Percentiles rank a stretch among this genome's conserved stretches.
Conservation (phyloP, 2,888 invertebrate genomes). For the Andrena marginata region DNA sequence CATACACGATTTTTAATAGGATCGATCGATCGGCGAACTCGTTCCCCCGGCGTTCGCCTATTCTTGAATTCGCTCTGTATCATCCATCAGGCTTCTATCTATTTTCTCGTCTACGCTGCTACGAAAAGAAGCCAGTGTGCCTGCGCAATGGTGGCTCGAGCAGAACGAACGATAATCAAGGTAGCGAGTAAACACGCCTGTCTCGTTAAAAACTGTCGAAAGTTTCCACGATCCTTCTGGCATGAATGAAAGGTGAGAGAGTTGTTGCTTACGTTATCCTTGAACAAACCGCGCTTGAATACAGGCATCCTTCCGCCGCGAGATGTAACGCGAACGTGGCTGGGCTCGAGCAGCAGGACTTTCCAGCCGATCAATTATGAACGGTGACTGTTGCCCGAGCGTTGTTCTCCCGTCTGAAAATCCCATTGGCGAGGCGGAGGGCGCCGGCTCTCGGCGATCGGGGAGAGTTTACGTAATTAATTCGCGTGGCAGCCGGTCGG, state of each 20-base stretch:
- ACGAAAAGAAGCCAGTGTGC: no score
- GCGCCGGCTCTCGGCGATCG: not conserved
- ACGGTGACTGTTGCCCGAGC: not conserved
- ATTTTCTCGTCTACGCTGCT: no score
- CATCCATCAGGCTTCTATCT: no score
- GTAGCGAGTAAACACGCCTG: not conserved
- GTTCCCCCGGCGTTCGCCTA: no score
- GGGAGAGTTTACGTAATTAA: constrained; percentile 30
- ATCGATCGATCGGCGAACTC: no score
- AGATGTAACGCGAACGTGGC: not conserved
- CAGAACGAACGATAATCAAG: not conserved
- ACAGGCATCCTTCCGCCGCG: not conserved
- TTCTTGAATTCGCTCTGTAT: no score
- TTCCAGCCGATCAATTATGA: not conserved
- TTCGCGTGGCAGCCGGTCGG: not conserved
- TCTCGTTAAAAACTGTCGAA: not conserved
- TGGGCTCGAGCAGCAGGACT: no score
- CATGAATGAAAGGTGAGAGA: constrained; percentile 8
- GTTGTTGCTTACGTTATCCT: not conserved
- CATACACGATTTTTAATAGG: no score
- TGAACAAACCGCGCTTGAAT: not conserved
- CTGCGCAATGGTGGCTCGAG: no score
- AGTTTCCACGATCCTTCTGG: not conserved
- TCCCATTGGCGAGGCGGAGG: not conserved
- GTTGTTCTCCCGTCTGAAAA: not conserved